These are phyloP conservation scores for Mycetomoellerius zeteki DNA, from an alignment of 1,140 invertebrate species.

Conservation along the genomic window DNA sequence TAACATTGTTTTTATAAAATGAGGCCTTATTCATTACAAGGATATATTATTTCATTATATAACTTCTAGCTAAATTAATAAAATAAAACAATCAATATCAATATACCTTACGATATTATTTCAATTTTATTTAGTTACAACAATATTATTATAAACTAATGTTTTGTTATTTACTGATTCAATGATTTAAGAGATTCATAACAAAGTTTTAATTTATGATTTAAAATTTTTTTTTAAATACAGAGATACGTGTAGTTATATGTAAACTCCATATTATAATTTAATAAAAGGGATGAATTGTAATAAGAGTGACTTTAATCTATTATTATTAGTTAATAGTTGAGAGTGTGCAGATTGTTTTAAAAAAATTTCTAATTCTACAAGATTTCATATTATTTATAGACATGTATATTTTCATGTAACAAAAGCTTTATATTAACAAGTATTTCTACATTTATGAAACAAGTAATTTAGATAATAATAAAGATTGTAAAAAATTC, in stretches of 20 bases:
- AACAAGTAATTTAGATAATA: not conserved
- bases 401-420: too few species aligned
- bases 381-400: too few species aligned
- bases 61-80: not conserved
- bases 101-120: not conserved
- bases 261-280: not conserved
- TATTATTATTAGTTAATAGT: not conserved
- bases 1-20: constrained; percentile 38
- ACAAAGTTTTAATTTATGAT: not conserved
- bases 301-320: not conserved
- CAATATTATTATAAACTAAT: not conserved
- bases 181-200: not conserved
- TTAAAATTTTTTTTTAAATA: not conserved
- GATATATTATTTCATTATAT: not conserved
- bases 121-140: not conserved
- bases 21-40: not conserved
- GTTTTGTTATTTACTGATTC: not conserved
- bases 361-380: too few species aligned
- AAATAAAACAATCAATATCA: not conserved
- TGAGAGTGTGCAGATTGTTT: too few species aligned
- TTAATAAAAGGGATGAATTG: not conserved
- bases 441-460: not conserved
- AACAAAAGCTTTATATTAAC: too few species aligned
- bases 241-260: not conserved
- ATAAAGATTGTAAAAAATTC: not conserved